Evolutionary conservation across 2,797 vertebrate genomes (phyloP).

Genomic region (Crocidura indochinensis): DNA sequence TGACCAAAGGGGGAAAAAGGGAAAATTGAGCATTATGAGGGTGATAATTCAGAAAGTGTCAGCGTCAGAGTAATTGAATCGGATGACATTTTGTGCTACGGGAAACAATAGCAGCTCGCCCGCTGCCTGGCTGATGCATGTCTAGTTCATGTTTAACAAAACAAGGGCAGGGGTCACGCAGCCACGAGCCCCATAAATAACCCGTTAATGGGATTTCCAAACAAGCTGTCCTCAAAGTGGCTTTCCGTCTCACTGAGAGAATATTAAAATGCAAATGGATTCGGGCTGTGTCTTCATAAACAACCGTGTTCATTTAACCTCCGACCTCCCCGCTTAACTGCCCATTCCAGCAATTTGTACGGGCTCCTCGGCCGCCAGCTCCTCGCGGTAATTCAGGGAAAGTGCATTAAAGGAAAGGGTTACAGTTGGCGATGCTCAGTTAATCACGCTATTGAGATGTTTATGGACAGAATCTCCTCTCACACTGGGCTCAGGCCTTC

Average conservation of each 20-base stretch:
- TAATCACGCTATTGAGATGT: conserved; percentile 93
- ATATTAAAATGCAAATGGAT: conserved; percentile 99
- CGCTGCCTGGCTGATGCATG: conserved; percentile 95
- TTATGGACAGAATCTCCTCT: conserved; percentile 90
- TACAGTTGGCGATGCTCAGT: conserved; percentile 93
- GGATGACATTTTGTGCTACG: conserved; percentile 97
- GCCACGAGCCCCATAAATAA: conserved; percentile 99
- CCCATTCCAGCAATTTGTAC: conserved; percentile 99
- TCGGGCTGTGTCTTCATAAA: conserved; percentile 99
- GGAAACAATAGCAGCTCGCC: conserved; percentile 98
- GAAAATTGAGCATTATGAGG: conserved; percentile 92
- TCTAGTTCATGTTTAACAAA: conserved; percentile 99
- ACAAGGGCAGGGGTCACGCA: conserved; percentile 98
- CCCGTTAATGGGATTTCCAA: conserved; percentile 99
- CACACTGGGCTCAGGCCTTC: conserved; percentile 82
- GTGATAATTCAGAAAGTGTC: conserved; percentile 93
- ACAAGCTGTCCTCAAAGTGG: conserved; percentile 97
- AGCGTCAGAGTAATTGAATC: conserved; percentile 97
- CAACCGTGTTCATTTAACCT: conserved; percentile 99
- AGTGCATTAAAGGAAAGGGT: conserved; percentile 91
- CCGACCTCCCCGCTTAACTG: conserved; percentile 98
- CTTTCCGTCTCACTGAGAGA: conserved; percentile 93
- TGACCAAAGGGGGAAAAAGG: conserved; percentile 88
- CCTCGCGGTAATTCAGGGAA: conserved; percentile 87
- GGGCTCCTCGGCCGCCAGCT: conserved; percentile 90